These are phyloP conservation scores for Novumbra hubbsi DNA, from an alignment of 2,797 vertebrate species.

Conservation along the genomic window DNA sequence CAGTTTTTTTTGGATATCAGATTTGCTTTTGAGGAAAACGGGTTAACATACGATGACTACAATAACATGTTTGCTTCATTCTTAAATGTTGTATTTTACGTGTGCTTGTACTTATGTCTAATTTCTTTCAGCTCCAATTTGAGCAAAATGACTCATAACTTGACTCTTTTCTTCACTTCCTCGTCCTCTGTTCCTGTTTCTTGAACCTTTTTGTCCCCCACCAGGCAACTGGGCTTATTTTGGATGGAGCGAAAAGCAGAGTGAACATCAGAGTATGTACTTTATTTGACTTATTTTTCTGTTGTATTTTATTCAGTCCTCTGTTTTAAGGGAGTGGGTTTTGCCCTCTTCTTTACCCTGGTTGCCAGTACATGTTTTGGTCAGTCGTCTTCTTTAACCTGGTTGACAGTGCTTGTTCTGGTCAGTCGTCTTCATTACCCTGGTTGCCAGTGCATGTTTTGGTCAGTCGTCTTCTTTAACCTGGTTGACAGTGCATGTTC, in stretches of 20 bases:
- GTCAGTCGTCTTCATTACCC: no score
- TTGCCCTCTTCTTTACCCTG: background rate
- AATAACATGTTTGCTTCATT: background rate
- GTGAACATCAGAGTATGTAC: conserved; percentile 94
- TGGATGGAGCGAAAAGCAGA: conserved; percentile 94
- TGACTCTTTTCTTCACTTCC: background rate
- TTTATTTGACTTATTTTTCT: conserved; percentile 1
- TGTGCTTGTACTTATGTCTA: no score
- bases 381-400: background rate
- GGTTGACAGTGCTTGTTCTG: background rate
- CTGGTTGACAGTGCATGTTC: no score
- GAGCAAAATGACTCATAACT: no score
- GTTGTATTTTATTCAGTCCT: conserved; percentile 34
- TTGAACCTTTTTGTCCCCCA: conserved; percentile 70
- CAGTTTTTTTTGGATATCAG: background rate
- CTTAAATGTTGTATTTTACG: background rate
- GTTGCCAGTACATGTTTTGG: conserved; percentile 51
- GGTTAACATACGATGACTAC: background rate
- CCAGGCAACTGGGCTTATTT: conserved; percentile 93
- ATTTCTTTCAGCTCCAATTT: no score
- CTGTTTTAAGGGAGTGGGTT: background rate
- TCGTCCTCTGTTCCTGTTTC: conserved; percentile 57
- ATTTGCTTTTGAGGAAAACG: background rate
- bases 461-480: no score
- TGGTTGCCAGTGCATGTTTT: no score